These are phyloP conservation scores for Stictocephala bisonia DNA, from an alignment of 2,888 invertebrate genomes.

Conservation along the genomic window DNA sequence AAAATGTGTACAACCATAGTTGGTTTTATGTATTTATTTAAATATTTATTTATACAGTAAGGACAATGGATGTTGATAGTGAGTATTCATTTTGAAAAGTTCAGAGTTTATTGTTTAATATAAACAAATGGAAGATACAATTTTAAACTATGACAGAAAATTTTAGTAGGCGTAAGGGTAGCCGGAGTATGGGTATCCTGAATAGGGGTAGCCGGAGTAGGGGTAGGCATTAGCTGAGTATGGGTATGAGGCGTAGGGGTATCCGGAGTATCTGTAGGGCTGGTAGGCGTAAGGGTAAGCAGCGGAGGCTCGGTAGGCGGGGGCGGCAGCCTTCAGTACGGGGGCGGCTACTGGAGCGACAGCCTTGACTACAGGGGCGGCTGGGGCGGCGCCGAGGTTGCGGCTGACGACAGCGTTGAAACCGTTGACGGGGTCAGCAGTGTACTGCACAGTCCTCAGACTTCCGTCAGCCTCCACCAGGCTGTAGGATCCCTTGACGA, in stretches of 20 bases:
- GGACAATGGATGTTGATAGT: no score
- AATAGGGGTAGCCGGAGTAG: conserved; percentile 32
- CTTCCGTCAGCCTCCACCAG: conserved; percentile 58
- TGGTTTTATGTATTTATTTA: no score
- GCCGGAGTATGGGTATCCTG: conserved; percentile 40
- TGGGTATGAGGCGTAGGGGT: conserved; percentile 34
- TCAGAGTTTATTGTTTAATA: no score
- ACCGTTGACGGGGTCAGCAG: conserved; percentile 58
- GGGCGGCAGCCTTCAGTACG: conserved; percentile 28
- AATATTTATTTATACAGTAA: no score
- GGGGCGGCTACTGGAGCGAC: conserved; percentile 34
- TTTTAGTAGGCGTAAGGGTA: conserved; percentile 45
- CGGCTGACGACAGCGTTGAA: conserved; percentile 58
- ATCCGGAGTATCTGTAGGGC: conserved; percentile 20
- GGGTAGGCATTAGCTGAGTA: conserved; percentile 43
- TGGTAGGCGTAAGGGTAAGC: conserved; percentile 33
- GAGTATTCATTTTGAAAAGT: no score
- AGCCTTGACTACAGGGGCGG: conserved; percentile 39
- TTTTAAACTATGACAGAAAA: no score
- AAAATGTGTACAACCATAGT: no score
- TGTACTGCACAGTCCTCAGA: conserved; percentile 57
- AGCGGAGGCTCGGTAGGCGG: conserved; percentile 53
- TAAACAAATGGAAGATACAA: no score
- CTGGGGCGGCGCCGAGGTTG: conserved; percentile 50
- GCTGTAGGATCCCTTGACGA: conserved; percentile 57